Percentiles rank a stretch among this genome's conserved stretches.
phyloP scores from a whole-genome alignment of 2,113 vertebrate species.

The Coptodon rendalli region DNA sequence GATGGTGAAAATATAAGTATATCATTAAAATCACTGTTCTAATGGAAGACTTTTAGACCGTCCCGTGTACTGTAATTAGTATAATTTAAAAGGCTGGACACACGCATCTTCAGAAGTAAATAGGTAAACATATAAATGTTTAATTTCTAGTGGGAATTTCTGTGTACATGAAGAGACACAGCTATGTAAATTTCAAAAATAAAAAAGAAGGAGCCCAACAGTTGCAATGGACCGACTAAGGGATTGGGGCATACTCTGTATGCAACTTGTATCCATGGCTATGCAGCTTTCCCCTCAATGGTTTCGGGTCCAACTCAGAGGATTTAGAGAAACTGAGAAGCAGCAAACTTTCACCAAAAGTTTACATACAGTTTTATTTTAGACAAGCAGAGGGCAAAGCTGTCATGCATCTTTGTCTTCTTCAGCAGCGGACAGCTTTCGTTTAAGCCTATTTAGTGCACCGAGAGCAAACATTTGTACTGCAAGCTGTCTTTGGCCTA shows the following conservation, averaged over 20 bases:
- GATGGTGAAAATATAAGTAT: background rate
- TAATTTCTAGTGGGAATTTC: background rate
- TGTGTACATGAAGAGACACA: background rate
- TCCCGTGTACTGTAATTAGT: background rate
- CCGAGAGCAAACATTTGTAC: background rate
- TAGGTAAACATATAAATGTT: background rate
- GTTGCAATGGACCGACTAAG: background rate
- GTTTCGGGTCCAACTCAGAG: background rate
- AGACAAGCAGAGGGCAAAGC: background rate
- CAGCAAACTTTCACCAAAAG: background rate
- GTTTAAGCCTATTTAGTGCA: background rate
- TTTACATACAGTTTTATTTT: background rate
- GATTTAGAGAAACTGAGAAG: background rate
- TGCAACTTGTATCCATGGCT: background rate
- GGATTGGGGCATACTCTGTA: background rate
- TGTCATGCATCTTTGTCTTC: background rate
- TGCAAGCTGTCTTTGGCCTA: background rate
- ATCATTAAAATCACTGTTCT: background rate
- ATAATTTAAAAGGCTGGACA: background rate
- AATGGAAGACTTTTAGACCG: background rate
- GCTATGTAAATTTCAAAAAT: background rate
- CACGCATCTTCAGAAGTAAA: background rate
- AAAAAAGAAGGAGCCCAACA: background rate
- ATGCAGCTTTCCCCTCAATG: background rate
- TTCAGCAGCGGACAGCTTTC: background rate